Evolutionary conservation across 2,113 vertebrate species (phyloP).

Genomic region (Stomatorhinus ivindoensis): DNA sequence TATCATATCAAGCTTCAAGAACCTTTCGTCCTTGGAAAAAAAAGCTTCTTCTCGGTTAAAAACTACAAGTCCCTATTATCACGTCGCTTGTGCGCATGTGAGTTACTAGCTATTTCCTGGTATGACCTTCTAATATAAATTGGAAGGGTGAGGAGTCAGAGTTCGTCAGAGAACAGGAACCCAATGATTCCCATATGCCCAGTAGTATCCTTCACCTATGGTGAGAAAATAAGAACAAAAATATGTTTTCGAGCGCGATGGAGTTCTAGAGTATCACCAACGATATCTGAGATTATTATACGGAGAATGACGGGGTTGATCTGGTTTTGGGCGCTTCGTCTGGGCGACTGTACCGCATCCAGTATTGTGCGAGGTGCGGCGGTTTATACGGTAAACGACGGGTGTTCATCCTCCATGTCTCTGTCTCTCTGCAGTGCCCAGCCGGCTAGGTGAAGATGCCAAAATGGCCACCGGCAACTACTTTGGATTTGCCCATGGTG

Average conservation of each 20-base stretch:
- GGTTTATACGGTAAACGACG: conserved; percentile 3
- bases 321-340: not conserved
- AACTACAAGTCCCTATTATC: conserved; percentile 32
- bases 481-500: conserved; percentile 96
- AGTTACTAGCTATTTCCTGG: conserved; percentile 25
- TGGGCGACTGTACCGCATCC: not conserved
- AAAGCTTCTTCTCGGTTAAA: not conserved
- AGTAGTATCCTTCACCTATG: conserved; percentile 98
- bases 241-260: not conserved
- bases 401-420: conserved; percentile 41
- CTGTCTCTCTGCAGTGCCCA: conserved; percentile 81
- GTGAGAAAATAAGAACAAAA: conserved; percentile 61
- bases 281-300: not conserved
- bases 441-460: conserved; percentile 99
- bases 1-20: not conserved
- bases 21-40: not conserved
- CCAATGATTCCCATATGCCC: conserved; percentile 99
- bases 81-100: conserved; percentile 19
- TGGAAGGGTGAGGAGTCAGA: conserved; percentile 36
- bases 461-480: conserved; percentile 99
- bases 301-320: conserved; percentile 20
- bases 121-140: conserved; percentile 45
- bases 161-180: conserved; percentile 57
- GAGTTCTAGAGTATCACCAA: not conserved
- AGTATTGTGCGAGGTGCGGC: conserved; percentile 3